Evolutionary conservation across 2,888 invertebrate species (phyloP).

Genomic region (Graphium colonna): DNA sequence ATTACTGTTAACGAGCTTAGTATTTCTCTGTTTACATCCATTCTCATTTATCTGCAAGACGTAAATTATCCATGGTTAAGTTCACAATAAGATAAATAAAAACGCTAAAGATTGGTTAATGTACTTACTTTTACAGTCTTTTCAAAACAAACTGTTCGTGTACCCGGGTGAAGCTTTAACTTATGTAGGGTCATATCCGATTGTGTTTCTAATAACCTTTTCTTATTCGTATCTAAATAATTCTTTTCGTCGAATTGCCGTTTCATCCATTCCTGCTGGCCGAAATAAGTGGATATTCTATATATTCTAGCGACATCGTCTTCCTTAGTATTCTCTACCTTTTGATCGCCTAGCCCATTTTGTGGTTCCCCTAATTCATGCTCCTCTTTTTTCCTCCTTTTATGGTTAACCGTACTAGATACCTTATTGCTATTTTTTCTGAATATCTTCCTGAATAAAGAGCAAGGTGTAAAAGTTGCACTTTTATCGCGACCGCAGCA

Average conservation of each 20-base stretch:
- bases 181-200: slow-evolving; percentile 14
- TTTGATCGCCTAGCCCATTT: slow-evolving; percentile 2
- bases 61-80: no score
- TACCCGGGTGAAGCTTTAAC: slow-evolving; percentile 12
- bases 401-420: slow-evolving; percentile 41
- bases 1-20: background rate
- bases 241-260: slow-evolving; percentile 19
- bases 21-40: background rate
- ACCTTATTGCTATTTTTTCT: slow-evolving; percentile 23
- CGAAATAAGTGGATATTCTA: slow-evolving; percentile 42
- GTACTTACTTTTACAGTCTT: slow-evolving; percentile 7
- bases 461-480: slow-evolving; percentile 9
- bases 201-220: slow-evolving; percentile 1
- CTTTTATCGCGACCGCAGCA: slow-evolving; percentile 16
- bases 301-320: slow-evolving; percentile 38
- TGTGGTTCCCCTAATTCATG: slow-evolving; percentile 1
- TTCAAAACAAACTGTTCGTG: background rate
- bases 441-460: slow-evolving; percentile 16
- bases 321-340: slow-evolving; percentile 26
- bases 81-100: no score
- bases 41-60: background rate
- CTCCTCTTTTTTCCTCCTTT: slow-evolving; percentile 46
- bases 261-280: slow-evolving; percentile 40
- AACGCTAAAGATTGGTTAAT: background rate
- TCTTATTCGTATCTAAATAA: slow-evolving; percentile 8